Evolutionary conservation across 2,113 vertebrate species (phyloP).

Genomic region (Ardeotis arabs): DNA sequence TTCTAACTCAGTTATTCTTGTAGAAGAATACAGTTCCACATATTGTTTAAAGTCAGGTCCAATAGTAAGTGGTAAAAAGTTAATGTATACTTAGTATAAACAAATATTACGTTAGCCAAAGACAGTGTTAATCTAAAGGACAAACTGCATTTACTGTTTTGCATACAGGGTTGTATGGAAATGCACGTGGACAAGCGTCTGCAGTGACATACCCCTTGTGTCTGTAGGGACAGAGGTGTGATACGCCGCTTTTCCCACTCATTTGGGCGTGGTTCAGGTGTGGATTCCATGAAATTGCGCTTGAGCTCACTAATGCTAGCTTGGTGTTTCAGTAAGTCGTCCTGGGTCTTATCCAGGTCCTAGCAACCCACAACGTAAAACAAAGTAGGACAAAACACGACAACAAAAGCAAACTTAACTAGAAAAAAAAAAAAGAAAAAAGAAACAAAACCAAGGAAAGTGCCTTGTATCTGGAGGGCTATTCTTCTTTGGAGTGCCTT

Average conservation of each 20-base stretch:
- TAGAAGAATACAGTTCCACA: neutral
- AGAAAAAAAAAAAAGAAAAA: neutral
- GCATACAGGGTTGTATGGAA: neutral
- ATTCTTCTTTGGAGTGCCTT: neutral
- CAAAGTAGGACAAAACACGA: constrained; percentile 73
- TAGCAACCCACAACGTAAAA: constrained; percentile 78
- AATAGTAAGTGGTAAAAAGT: constrained; percentile 29
- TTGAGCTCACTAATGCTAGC: constrained; percentile 99
- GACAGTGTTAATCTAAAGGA: neutral
- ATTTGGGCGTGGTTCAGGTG: constrained; percentile 93
- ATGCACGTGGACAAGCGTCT: constrained; percentile 50
- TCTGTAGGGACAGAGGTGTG: constrained; percentile 87
- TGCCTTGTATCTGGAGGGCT: constrained; percentile 78
- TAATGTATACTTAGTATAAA: constrained; percentile 69
- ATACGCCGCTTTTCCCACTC: constrained; percentile 99
- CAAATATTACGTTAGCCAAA: constrained; percentile 27
- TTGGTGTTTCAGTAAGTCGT: constrained; percentile 98
- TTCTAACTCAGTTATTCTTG: neutral
- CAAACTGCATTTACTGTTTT: neutral
- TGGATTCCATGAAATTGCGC: constrained; percentile 99
- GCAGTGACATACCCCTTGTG: constrained; percentile 91
- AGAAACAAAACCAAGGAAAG: constrained; percentile 72
- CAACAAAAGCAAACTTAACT: constrained; percentile 73
- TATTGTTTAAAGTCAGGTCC: neutral
- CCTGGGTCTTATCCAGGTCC: constrained; percentile 99